These are phyloP conservation scores for Nematostella vectensis DNA, from an alignment of 92 coral and sea anemone species.

Conservation along the genomic window DNA sequence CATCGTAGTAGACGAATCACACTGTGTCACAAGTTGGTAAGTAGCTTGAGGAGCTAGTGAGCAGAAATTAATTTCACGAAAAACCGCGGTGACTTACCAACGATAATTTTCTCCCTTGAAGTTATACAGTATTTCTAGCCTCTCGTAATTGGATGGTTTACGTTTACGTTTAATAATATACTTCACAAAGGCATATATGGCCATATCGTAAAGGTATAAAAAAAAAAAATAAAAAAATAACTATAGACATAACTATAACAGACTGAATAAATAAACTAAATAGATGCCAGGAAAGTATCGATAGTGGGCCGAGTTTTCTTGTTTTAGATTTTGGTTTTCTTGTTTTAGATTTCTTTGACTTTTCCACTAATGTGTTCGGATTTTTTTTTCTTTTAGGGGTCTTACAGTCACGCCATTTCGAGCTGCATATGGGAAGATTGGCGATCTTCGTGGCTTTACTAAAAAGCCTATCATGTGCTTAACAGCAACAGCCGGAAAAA, in stretches of 20 bases:
- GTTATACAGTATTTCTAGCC: neutral
- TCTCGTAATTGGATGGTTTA: too few species aligned
- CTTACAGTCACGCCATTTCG: conserved; percentile 21
- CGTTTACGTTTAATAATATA: too few species aligned
- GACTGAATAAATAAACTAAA: too few species aligned
- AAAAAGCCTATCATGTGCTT: conserved; percentile 38
- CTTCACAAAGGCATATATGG: too few species aligned
- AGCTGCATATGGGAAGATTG: conserved; percentile 34
- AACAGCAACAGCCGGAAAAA: conserved; percentile 45
- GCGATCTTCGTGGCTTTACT: conserved; percentile 31
- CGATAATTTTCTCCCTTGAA: neutral
- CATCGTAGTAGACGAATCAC: conserved; percentile 30
- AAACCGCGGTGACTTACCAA: neutral
- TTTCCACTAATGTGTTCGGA: neutral
- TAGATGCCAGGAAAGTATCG: too few species aligned
- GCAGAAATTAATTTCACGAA: neutral
- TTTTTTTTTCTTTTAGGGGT: conserved; percentile 19
- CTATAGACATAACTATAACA: too few species aligned
- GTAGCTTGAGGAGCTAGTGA: too few species aligned
- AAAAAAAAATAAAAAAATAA: too few species aligned
- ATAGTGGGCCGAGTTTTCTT: too few species aligned
- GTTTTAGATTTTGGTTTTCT: too few species aligned
- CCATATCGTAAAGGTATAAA: too few species aligned
- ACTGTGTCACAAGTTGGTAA: conserved; percentile 34
- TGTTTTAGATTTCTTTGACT: too few species aligned